These are phyloP conservation scores for Luehdorfia chinensis DNA, from an alignment of 1,140 invertebrate genomes.

Conservation along the genomic window DNA sequence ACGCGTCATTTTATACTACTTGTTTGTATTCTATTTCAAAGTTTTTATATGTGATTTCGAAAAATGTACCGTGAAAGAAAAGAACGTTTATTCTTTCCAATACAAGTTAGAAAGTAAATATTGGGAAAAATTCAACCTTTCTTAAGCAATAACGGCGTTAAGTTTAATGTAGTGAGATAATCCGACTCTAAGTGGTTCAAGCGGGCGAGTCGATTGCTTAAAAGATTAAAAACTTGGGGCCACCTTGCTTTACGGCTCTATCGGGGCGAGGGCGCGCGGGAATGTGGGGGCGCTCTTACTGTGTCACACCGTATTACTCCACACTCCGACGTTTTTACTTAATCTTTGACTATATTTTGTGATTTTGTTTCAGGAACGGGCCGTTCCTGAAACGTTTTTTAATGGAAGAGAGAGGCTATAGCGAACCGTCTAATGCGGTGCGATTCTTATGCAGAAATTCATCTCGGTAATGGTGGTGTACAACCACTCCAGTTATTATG, in stretches of 20 bases:
- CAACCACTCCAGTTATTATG: too few relatives aligned
- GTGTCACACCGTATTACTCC: constrained; percentile 10
- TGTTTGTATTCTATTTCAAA: too few relatives aligned
- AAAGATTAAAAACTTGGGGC: constrained; percentile 41
- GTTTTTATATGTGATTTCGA: too few relatives aligned
- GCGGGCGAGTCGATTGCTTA: constrained; percentile 25
- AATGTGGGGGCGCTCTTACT: background rate
- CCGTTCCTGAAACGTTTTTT: too few relatives aligned
- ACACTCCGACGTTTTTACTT: background rate
- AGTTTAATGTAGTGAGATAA: constrained; percentile 42
- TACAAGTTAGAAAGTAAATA: constrained; percentile 17
- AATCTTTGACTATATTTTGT: background rate
- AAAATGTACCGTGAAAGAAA: too few relatives aligned
- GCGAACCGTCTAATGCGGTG: too few relatives aligned
- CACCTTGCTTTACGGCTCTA: constrained; percentile 24
- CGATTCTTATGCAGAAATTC: too few relatives aligned
- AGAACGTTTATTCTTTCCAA: too few relatives aligned
- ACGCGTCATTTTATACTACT: too few relatives aligned
- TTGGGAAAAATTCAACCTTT: constrained; percentile 17
- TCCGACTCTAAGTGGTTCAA: constrained; percentile 25
- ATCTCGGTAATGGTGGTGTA: too few relatives aligned
- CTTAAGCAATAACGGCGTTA: constrained; percentile 28
- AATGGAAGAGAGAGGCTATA: too few relatives aligned
- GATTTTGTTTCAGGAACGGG: too few relatives aligned
- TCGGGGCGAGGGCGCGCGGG: background rate